Percentiles rank a stretch among this genome's conserved stretches.
Evolutionary conservation across 2,113 vertebrate genomes (phyloP).

Genomic region (Heteronetta atricapilla): DNA sequence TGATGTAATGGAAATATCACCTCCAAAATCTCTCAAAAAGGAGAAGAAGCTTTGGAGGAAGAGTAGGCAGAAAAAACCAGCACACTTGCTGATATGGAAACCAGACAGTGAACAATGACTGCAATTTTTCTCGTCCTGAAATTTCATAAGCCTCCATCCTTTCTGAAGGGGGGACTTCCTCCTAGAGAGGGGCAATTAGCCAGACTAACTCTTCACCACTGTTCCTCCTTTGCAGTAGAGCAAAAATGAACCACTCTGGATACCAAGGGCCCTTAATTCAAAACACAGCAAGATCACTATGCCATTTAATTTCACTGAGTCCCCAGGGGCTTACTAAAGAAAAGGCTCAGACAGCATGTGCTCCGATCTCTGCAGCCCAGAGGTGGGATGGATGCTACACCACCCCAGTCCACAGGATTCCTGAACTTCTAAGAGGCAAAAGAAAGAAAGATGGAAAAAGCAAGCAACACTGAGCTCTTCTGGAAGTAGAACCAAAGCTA

Average conservation of each 20-base stretch:
- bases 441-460: neutral
- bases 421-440: neutral
- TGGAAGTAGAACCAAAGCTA: neutral
- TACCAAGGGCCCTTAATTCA: neutral
- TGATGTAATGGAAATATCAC: neutral
- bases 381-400: neutral
- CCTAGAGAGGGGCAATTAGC: neutral
- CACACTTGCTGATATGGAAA: neutral
- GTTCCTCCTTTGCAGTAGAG: neutral
- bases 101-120: neutral
- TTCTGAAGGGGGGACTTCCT: neutral
- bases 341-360: neutral
- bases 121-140: neutral
- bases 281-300: neutral
- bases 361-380: neutral
- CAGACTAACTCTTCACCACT: neutral
- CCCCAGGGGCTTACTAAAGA: neutral
- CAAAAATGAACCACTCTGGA: neutral
- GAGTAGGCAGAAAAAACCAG: neutral
- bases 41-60: neutral
- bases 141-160: neutral
- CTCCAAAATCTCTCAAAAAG: neutral
- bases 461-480: neutral
- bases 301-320: neutral
- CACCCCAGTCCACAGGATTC: neutral